Percentiles rank a stretch among this genome's conserved stretches.
Conservation (phyloP, 2,797 vertebrate genomes). For the Onychomys arenicola region DNA sequence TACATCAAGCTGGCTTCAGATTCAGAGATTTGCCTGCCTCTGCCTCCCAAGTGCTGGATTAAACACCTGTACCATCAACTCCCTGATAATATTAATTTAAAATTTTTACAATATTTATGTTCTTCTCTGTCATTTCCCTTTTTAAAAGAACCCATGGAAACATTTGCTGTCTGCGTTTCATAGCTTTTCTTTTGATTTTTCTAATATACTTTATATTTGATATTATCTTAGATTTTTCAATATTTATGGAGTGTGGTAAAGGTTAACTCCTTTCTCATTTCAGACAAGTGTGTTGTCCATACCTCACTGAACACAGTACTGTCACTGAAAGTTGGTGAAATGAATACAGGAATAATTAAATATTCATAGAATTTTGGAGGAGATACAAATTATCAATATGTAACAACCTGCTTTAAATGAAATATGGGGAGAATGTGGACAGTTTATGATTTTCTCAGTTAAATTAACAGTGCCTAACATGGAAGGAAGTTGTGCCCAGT, state of each 20-base stretch:
- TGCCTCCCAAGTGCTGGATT: not conserved
- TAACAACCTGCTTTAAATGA: not conserved
- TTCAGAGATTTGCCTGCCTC: not conserved
- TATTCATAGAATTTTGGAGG: not conserved
- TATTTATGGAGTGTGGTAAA: not conserved
- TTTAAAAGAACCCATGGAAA: not conserved
- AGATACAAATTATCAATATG: not conserved
- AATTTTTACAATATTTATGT: not conserved
- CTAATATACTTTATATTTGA: not conserved
- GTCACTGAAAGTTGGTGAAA: not conserved
- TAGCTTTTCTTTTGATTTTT: not conserved
- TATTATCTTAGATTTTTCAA: not conserved
- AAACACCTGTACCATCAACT: not conserved
- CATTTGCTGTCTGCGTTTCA: not conserved
- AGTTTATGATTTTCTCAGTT: not conserved
- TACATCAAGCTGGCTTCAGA: no score
- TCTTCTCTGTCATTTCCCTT: not conserved
- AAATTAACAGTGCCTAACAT: not conserved
- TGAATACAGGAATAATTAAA: not conserved
- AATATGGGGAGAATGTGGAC: not conserved
- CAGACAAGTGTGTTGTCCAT: not conserved
- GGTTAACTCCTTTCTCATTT: not conserved
- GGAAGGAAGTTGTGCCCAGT: not conserved
- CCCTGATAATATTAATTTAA: not conserved
- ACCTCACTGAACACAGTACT: not conserved